Evolutionary conservation across 2,113 vertebrate species (phyloP).

Genomic region (Hydrochoerus hydrochaeris): DNA sequence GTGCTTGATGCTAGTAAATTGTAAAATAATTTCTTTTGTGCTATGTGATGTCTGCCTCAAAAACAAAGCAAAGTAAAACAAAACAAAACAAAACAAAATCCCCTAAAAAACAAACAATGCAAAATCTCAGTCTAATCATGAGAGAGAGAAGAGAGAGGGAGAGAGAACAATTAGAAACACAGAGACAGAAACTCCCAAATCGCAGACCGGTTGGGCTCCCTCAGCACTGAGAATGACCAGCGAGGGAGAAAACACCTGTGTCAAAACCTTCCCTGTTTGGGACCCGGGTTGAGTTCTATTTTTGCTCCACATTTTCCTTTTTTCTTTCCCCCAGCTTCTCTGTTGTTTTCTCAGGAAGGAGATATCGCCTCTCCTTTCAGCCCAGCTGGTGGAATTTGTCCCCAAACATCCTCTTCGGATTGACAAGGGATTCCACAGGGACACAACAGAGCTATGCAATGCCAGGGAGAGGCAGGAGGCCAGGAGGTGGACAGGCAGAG

Average conservation of each 20-base stretch:
- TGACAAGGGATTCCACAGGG: neutral
- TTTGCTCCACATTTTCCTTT: slow-evolving; percentile 31
- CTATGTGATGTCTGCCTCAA: neutral
- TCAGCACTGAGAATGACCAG: neutral
- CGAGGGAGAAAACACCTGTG: neutral
- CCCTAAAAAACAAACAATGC: neutral
- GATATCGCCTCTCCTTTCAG: neutral
- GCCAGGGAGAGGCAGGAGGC: neutral
- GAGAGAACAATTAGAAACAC: neutral
- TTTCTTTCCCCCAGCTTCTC: neutral
- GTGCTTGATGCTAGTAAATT: neutral
- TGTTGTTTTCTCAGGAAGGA: neutral
- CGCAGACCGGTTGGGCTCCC: neutral
- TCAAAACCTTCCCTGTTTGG: neutral
- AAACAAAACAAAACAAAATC: no score
- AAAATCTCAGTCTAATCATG: neutral
- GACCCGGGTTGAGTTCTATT: neutral
- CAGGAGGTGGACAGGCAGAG: neutral
- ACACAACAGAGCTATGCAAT: neutral
- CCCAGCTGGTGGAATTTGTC: neutral
- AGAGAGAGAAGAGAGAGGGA: neutral
- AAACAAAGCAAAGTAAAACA: neutral
- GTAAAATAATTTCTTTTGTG: neutral
- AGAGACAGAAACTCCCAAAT: neutral
- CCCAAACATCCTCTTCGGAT: neutral